A percentile compares a stretch with the other conserved stretches of the same genome.
Conservation (phyloP, 2,797 vertebrate genomes). For the Microhierax caerulescens region DNA sequence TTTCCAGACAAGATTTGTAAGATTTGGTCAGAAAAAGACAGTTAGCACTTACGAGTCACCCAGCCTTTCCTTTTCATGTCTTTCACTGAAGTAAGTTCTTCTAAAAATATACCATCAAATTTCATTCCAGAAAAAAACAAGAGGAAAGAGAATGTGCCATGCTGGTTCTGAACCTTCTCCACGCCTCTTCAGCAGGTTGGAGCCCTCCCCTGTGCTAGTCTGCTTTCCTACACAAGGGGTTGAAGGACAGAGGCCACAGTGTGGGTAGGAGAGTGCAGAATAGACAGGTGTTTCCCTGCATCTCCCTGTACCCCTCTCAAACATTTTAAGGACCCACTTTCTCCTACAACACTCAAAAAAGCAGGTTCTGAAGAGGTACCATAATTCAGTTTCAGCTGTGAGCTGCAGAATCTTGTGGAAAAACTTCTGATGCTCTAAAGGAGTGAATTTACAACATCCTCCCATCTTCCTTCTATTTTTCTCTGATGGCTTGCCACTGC, state of each 20-base stretch:
- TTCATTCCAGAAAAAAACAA: neutral
- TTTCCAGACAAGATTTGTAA: constrained; percentile 29
- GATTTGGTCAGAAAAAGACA: neutral
- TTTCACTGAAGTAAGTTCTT: neutral
- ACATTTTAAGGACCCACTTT: neutral
- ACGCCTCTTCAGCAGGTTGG: neutral
- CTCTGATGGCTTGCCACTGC: neutral
- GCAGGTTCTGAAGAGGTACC: neutral
- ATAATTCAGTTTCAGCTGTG: neutral
- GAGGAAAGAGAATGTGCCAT: neutral
- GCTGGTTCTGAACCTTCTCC: neutral
- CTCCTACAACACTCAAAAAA: neutral
- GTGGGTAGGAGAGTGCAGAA: neutral
- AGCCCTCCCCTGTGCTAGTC: neutral
- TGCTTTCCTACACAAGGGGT: neutral
- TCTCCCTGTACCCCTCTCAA: neutral
- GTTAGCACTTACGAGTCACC: neutral
- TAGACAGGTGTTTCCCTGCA: neutral
- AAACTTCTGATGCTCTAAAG: neutral
- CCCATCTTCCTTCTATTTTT: neutral
- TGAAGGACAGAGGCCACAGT: neutral
- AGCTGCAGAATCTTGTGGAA: neutral
- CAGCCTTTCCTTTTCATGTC: neutral
- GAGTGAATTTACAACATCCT: neutral
- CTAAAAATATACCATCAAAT: neutral